Evolutionary conservation across 2,797 vertebrate genomes (phyloP), one percentile per base, ranked within the genome.

Genomic region (Sardinella longiceps): DNA sequence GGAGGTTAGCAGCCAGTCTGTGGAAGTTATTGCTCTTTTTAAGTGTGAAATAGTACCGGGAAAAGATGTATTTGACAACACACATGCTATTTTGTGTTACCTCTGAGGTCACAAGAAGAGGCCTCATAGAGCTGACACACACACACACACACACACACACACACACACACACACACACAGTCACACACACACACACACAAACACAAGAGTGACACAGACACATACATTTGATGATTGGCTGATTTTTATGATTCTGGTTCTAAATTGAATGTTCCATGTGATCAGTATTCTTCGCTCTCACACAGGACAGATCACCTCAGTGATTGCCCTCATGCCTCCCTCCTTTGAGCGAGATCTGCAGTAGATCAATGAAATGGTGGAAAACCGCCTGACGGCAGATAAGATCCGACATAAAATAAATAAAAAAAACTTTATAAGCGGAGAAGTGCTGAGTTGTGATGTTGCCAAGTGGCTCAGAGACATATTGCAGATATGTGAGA

Each of bases 71-170:
- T 33, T n/a, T 37, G 50, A 80, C 43, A 82, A 45, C 86, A 81
- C 43, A 43, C 43, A 4, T 43, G 12, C 82, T 80, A 10, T 81
- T n/a, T 81, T 37, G 46, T 74, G 30, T n/a, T 37, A 37, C 81
- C 39, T 48, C 60, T 15, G 46, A 84, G 37, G 58, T 63, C 53
- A 23, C 48, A 51, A 30, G 60, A 50, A 0, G n/a, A 25, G n/a
- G 33, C 81, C 86, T 89, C 87, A 74, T 86, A 77, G 85, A 85
- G 48, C 11, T 87, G n/a, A n/a, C n/a, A n/a, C n/a, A n/a, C n/a
- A n/a, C n/a, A n/a, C n/a, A n/a, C n/a, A n/a, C n/a, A n/a, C n/a
- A n/a, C n/a, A n/a, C n/a, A n/a, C n/a, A n/a, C n/a, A n/a, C n/a
- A n/a, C n/a, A n/a, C n/a, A n/a, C n/a, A n/a, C n/a, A n/a, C n/a